Conservation (phyloP, 2,888 invertebrate species). For the Athrips mouffetella region DNA sequence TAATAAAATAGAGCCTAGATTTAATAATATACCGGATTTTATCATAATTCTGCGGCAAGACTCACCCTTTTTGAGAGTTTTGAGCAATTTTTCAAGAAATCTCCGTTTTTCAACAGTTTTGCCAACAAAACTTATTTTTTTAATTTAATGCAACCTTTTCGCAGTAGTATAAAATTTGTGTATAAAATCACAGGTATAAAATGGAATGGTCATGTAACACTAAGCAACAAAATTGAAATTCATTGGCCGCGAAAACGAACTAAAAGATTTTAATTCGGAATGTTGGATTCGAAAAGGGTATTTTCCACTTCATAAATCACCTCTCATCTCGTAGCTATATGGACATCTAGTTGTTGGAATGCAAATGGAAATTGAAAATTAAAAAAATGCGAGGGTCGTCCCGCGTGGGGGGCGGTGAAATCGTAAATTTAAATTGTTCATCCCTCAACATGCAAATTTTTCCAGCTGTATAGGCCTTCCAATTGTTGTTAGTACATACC, state of each 20-base stretch:
- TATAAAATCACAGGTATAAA: too few species aligned
- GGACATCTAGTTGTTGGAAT: conserved; percentile 60
- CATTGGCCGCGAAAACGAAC: conserved; percentile 26
- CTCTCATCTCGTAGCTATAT: conserved; percentile 27
- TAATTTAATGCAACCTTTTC: too few species aligned
- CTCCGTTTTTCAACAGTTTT: too few species aligned
- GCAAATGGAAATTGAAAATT: conserved; percentile 77
- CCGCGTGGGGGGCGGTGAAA: conserved; percentile 60
- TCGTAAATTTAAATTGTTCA: conserved; percentile 78
- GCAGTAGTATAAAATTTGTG: too few species aligned
- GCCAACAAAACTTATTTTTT: too few species aligned
- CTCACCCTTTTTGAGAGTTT: too few species aligned
- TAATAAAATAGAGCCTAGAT: too few species aligned
- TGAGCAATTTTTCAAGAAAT: too few species aligned
- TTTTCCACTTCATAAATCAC: conserved; percentile 20
- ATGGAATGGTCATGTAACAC: background rate
- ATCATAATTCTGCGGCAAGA: too few species aligned
- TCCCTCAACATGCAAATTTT: conserved; percentile 74
- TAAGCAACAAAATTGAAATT: conserved; percentile 31
- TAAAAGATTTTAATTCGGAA: conserved; percentile 13
- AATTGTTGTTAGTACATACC: conserved; percentile 42
- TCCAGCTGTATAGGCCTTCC: conserved; percentile 49
- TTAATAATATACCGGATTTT: too few species aligned
- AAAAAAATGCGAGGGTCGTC: conserved; percentile 72
- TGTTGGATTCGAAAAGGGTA: conserved; percentile 14